Evolutionary conservation across 2,888 invertebrate species (phyloP).

Genomic region (Ashinkailepas kermadecensis): DNA sequence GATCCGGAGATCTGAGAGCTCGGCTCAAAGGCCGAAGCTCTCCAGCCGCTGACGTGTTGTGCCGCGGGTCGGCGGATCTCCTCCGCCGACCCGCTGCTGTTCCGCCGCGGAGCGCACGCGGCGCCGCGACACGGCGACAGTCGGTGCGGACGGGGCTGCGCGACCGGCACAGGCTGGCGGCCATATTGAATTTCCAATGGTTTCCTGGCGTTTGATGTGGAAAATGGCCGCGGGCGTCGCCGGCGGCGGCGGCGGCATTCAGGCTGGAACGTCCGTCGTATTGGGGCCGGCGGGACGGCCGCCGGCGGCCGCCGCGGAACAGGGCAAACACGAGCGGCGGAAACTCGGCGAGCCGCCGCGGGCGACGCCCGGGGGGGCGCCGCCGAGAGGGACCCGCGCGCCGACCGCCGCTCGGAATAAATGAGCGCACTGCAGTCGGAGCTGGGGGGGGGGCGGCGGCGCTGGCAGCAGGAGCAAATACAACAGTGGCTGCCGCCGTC

Average conservation of each 20-base stretch:
- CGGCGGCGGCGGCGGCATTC: background rate
- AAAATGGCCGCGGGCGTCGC: conserved; percentile 6
- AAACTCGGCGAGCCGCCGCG: background rate
- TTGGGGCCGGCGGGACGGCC: background rate
- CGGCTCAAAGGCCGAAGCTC: too few relatives aligned
- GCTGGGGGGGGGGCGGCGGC: background rate
- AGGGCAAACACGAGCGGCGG: background rate
- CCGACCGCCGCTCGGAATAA: background rate
- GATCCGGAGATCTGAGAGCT: too few relatives aligned
- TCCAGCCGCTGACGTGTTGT: too few relatives aligned
- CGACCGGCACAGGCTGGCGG: background rate
- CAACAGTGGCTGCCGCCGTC: background rate
- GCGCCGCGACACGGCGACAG: background rate
- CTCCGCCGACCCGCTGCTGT: conserved; percentile 39
- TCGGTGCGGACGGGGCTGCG: background rate
- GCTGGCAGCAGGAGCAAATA: background rate
- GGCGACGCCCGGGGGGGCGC: background rate
- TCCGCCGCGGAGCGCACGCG: too few relatives aligned
- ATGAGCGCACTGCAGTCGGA: background rate
- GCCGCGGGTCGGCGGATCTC: conserved; percentile 42
- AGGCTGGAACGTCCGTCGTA: background rate
- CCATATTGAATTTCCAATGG: conserved; percentile 19
- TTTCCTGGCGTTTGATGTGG: conserved; percentile 16
- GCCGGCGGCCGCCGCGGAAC: background rate
- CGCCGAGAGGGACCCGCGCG: background rate